These are phyloP conservation scores for Pandemis cinnamomeana DNA, from an alignment of 2,888 invertebrate species.

Conservation along the genomic window DNA sequence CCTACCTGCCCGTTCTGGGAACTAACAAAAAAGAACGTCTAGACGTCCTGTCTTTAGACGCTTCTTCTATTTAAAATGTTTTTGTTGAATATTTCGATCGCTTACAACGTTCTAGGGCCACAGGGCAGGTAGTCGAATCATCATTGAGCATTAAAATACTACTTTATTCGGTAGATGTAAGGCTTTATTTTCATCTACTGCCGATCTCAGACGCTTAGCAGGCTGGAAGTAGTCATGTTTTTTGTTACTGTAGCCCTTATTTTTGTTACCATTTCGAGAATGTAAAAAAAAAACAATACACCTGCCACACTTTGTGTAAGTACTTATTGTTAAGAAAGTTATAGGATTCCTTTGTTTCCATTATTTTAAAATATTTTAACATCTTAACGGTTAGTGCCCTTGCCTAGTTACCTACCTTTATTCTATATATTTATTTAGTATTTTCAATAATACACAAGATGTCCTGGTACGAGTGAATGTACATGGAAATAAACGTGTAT, in stretches of 20 bases:
- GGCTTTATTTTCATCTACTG: conserved; percentile 40
- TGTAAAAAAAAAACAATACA: conserved; percentile 37
- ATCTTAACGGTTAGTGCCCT: not conserved
- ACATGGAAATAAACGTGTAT: not conserved
- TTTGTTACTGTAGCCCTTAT: conserved; percentile 43
- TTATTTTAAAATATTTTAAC: not conserved
- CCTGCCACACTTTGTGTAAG: conserved; percentile 21
- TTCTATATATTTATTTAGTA: not conserved
- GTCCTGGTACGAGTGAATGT: not conserved
- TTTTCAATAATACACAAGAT: not conserved
- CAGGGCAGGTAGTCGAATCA: conserved; percentile 73
- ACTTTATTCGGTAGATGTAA: conserved; percentile 61
- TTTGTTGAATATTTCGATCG: conserved; percentile 72
- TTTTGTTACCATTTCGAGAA: conserved; percentile 40
- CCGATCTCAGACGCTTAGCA: conserved; percentile 39
- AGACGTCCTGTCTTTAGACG: conserved; percentile 80
- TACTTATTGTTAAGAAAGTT: conserved; percentile 34
- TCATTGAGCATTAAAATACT: conserved; percentile 59
- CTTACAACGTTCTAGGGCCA: conserved; percentile 73
- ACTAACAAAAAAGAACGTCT: conserved; percentile 73
- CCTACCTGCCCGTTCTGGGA: conserved; percentile 78
- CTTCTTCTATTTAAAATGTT: conserved; percentile 75
- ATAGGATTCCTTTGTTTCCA: conserved; percentile 21
- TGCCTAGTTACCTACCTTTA: not conserved
- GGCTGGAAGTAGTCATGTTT: conserved; percentile 42